These are phyloP conservation scores for Tringa solitaria DNA, from an alignment of 2,113 vertebrate species.

Conservation along the genomic window DNA sequence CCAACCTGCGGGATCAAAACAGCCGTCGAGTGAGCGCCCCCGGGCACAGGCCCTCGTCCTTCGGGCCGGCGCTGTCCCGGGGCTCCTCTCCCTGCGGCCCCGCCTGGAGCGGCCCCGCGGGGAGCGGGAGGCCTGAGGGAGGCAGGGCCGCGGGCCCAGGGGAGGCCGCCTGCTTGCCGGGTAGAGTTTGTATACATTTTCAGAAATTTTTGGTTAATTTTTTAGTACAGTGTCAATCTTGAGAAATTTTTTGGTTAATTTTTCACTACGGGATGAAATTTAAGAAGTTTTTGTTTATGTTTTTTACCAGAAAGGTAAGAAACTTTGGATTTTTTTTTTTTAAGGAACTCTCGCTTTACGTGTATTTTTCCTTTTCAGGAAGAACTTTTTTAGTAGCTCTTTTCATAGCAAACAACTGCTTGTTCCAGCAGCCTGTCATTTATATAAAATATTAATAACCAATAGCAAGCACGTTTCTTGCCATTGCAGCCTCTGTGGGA, in stretches of 20 bases:
- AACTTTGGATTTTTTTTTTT: neutral
- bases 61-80: accelerated
- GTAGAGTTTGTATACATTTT: neutral
- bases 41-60: neutral
- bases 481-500: neutral
- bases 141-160: neutral
- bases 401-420: neutral
- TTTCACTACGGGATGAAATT: neutral
- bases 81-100: neutral
- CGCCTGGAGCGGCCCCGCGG: accelerated
- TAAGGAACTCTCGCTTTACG: neutral
- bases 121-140: too few relatives aligned
- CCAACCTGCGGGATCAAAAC: neutral
- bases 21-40: neutral
- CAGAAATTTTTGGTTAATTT: neutral
- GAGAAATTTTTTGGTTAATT: neutral
- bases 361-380: neutral
- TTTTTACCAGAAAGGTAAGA: neutral
- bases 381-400: neutral
- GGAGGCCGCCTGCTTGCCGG: accelerated
- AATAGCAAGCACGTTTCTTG: neutral
- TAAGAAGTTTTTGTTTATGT: neutral
- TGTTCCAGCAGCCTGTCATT: neutral
- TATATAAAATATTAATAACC: neutral
- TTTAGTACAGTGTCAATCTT: neutral